Evolutionary conservation across 2,113 vertebrate species (phyloP), one percentile per base, ranked within the genome.

Genomic region (Cranoglanis bouderius): DNA sequence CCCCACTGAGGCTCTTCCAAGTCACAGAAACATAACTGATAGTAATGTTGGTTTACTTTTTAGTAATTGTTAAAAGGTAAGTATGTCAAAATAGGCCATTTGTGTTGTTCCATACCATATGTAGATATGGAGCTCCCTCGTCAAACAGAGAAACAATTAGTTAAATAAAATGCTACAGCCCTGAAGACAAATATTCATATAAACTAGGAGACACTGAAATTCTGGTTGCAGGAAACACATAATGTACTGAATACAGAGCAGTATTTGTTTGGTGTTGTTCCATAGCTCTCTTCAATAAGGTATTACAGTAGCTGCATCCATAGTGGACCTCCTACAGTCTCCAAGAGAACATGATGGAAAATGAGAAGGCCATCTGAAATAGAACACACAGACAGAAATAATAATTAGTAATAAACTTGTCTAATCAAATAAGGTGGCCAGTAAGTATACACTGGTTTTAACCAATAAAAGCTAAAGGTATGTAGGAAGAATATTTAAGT

Each of bases 361-460:
- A 26, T 70, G 35, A 78, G 57, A 57, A 59, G 10, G 55, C 57
- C 65, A 83, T 67, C 90, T 91, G 78, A 61, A 86, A 91, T 1
- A 91, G n/a, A 82, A 38, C 40, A 85, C 16, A 85, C n/a, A 89
- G 14, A 85, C 74, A 88, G 12, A 77, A 10, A 77, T 13, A 13
- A 77, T 65, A 81, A 38, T 35, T 75, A 85, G 81, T 43, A 49
- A 77, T 77, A 53, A 24, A 13, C 24, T 6, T 77, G 32, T n/a
- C 12, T 21, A 35, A 46, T 1, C 8, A 21, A 55, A 81, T 26
- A 82, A 13, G 0, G 9, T 57, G 53, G 10, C 51, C 29, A 35
- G 16, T 55, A 51, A 78, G 13, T 75, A 9, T 46, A 77, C 4
- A 77, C 74, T 14, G 2, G 26, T n/a, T 43, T 75, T 21, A 43